Conservation (phyloP, 2,888 invertebrate species). For the Carabus problematicus region DNA sequence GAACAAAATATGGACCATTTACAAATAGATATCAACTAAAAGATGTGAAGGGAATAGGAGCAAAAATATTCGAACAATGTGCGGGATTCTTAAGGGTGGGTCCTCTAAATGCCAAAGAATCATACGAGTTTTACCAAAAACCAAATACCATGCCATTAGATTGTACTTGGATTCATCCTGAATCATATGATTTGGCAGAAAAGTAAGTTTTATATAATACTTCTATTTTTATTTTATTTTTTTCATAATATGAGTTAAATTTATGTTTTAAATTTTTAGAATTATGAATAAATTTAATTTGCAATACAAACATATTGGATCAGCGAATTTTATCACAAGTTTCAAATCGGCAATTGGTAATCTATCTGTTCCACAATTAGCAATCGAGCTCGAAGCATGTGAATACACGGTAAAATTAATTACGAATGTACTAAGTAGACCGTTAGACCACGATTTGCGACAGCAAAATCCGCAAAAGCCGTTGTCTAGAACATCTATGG, state of each 20-base stretch:
- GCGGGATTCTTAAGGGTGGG: slow-evolving; percentile 82
- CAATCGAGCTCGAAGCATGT: slow-evolving; percentile 65
- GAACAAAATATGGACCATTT: slow-evolving; percentile 76
- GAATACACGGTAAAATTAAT: slow-evolving; percentile 72
- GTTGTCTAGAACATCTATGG: slow-evolving; percentile 75
- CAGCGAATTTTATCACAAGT: slow-evolving; percentile 55
- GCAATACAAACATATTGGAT: slow-evolving; percentile 57
- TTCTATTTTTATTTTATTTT: too few relatives aligned
- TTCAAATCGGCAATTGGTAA: slow-evolving; percentile 52
- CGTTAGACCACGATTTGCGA: slow-evolving; percentile 73
- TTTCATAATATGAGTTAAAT: too few relatives aligned
- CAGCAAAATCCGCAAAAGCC: slow-evolving; percentile 71
- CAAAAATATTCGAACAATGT: slow-evolving; percentile 86
- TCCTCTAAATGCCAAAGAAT: slow-evolving; percentile 59
- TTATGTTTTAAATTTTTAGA: slow-evolving; percentile 46
- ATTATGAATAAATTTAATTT: slow-evolving; percentile 57
- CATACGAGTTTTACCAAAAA: slow-evolving; percentile 52
- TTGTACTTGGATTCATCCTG: slow-evolving; percentile 91
- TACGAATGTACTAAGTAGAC: slow-evolving; percentile 75
- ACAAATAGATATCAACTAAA: slow-evolving; percentile 75
- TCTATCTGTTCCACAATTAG: slow-evolving; percentile 56
- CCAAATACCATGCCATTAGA: slow-evolving; percentile 64
- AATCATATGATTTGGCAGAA: slow-evolving; percentile 79
- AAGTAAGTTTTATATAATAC: slow-evolving; percentile 60
- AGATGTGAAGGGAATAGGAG: slow-evolving; percentile 82